A percentile compares a stretch with the other conserved stretches of the same genome.
Conservation (phyloP, 2,113 vertebrate species). For the Phycodurus eques region DNA sequence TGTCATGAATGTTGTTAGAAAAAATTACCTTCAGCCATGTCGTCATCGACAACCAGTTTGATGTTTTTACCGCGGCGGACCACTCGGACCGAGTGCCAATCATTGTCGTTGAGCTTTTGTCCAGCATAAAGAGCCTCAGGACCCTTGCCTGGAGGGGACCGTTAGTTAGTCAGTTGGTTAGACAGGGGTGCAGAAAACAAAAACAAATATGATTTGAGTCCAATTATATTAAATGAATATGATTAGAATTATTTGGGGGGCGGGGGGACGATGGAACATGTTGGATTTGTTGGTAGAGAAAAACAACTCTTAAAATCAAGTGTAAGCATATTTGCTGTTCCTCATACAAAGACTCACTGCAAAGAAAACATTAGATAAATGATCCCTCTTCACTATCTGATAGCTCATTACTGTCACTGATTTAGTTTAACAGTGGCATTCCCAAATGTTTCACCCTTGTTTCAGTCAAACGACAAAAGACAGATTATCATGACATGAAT, state of each 20-base stretch:
- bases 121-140: conserved; percentile 95
- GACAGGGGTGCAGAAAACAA: conserved; percentile 8
- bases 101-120: conserved; percentile 96
- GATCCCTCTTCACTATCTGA: not conserved
- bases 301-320: not conserved
- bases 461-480: not conserved
- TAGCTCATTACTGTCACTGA: not conserved
- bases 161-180: conserved; percentile 52
- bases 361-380: not conserved
- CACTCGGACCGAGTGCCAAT: conserved; percentile 94
- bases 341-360: conserved; percentile 41
- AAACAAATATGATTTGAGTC: no score
- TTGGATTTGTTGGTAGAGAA: not conserved
- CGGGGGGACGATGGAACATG: no score
- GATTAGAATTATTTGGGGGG: not conserved
- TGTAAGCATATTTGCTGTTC: conserved; percentile 43
- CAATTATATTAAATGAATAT: not conserved
- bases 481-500: not conserved
- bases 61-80: conserved; percentile 90
- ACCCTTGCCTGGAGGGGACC: conserved; percentile 88
- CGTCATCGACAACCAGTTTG: conserved; percentile 91
- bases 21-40: conserved; percentile 87
- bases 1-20: not conserved
- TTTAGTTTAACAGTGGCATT: not conserved
- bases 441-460: not conserved